Base-by-base conservation (phyloP, 2,797 vertebrate genomes). In the Pogoniulus pusillus region DNA sequence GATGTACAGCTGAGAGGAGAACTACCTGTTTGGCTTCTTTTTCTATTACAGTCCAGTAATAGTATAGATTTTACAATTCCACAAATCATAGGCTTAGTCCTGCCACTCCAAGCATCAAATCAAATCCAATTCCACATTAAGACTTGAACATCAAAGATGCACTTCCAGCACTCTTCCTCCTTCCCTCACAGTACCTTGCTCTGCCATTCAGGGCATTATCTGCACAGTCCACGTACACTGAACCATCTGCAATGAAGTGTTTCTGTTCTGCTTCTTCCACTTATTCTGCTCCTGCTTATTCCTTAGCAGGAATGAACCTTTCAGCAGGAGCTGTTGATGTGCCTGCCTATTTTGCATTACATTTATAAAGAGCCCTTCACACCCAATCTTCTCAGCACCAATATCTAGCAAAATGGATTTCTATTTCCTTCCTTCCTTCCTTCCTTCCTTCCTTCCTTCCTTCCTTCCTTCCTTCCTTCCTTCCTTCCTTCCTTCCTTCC, bases 61-160 rank as follows among this genome's bases (percentile, higher is more conserved):
- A 58, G 57, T 13, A 79, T 26, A 82, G 62, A 83, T 93, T 79
- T 93, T 88, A 81, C 45, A 89, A 54, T 93, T 87, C 64, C 13
- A 2, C 39, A 91, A 89, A 93, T 92, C 74, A 89, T 16, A 81
- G 32, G 39, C 55, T 92, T 89, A 85, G 15, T 54, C 55, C 88
- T 90, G 74, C n/a, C 70, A 77, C 62, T 71, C 55, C 34, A 79
- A 88, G 47, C 37, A 70, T 57, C 85, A 84, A 79, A 79, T 86
- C 85, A 92, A 95, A 71, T 27, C 29, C 51, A 82, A 72, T 93
- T 92, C 81, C 1, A 1, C 75, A 71, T 86, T 82, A 82, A 86
- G 69, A 74, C 43, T 70, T 49, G 17, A 76, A 84, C 75, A 77
- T 90, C 89, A 89, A 87, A 94, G 63, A 47, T 5, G 29, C 35